Base-by-base conservation (phyloP, 2,797 vertebrate species). In the Heterohyrax brucei region DNA sequence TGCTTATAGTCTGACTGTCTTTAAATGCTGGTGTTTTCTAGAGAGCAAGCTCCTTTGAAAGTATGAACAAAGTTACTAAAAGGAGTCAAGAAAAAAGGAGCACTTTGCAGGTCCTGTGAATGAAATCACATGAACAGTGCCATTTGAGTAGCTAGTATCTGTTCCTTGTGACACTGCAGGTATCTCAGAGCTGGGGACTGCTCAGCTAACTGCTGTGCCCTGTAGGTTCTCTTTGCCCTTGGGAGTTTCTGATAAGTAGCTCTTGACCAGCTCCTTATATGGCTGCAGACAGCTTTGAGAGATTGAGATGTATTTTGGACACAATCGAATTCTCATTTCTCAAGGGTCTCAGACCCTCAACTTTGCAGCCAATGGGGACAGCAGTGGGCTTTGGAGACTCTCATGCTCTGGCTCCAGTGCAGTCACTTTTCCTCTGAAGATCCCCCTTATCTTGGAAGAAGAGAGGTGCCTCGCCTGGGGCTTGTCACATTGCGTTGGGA, bases 261-360 rank as follows among this genome's bases (percentile, higher is more conserved):
- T 91, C 95, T 96, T 96, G 96, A 96, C 96, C 87, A 93, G 93
- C 50, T 96, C 97, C 97, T 97, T 97, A 92, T 97, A 96, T 97
- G 96, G 97, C 53, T 26, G 77, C 46, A 95, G 89, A 81, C 64
- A 86, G 87, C 21, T 44, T 72, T 61, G 64, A 81, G 95, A 95
- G 91, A 22, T 53, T 81, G 87, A n/a, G 82, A 87, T 97, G 77
- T 97, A 96, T 96, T 97, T 97, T 94, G 96, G 95, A 98, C 92
- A 77, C 87, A 88, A 89, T 91, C 95, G 96, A 95, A 93, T 93
- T 83, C 90, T 94, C 83, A 84, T 93, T 95, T 95, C 96, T 96
- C 93, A 97, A 91, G 79, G 48, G 70, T 91, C 89, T 95, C 82
- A 19, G 81, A 76, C 46, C 61, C 89, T 96, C 5, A 1, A 76